Evolutionary conservation across 2,797 vertebrate species (phyloP).

Genomic region (Emydoidea blandingii): DNA sequence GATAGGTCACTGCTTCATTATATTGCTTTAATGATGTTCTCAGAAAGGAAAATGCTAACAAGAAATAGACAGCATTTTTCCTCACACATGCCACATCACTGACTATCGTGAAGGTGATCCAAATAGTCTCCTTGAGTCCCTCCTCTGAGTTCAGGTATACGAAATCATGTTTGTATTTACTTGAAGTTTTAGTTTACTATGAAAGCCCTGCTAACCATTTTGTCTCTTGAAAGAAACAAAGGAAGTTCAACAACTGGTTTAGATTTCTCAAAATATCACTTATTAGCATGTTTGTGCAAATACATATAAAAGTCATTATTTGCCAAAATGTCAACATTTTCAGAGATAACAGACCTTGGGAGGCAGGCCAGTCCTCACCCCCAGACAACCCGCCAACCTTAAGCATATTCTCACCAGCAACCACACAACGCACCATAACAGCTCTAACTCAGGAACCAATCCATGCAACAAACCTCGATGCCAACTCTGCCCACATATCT

Average conservation of each 20-base stretch:
- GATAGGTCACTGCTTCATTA: neutral
- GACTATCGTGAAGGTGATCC: neutral
- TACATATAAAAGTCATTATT: neutral
- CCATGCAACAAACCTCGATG: too few relatives aligned
- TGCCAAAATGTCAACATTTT: neutral
- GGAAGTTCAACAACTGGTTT: neutral
- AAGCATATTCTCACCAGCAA: too few relatives aligned
- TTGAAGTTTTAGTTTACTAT: neutral
- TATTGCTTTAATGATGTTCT: neutral
- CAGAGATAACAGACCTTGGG: neutral
- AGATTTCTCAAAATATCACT: neutral
- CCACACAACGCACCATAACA: too few relatives aligned
- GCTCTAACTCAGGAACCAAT: too few relatives aligned
- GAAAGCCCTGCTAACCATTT: neutral
- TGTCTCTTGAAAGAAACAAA: neutral
- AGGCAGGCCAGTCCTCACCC: too few relatives aligned
- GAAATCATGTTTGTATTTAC: neutral
- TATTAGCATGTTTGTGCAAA: neutral
- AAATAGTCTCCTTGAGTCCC: neutral
- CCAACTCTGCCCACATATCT: too few relatives aligned
- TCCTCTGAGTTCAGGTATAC: neutral
- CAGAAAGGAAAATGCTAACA: neutral
- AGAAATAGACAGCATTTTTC: neutral
- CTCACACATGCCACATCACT: neutral
- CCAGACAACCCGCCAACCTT: too few relatives aligned